These are phyloP conservation scores for Cathartes aura DNA, from an alignment of 2,113 vertebrate species.

Conservation along the genomic window DNA sequence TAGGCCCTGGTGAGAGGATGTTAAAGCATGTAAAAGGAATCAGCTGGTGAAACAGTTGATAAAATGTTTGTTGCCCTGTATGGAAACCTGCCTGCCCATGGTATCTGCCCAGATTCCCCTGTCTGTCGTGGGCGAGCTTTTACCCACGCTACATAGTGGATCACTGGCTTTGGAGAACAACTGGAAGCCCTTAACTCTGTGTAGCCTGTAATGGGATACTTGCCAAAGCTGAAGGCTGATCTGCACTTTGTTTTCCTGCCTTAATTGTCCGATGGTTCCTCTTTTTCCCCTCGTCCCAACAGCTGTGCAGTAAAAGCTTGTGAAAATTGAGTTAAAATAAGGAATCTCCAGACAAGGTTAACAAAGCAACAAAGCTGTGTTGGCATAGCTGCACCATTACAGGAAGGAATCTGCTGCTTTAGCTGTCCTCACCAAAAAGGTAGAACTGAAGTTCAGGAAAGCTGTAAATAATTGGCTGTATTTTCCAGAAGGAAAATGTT, in stretches of 20 bases:
- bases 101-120: neutral
- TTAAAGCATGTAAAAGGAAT: neutral
- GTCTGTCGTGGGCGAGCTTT: neutral
- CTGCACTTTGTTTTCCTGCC: neutral
- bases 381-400: neutral
- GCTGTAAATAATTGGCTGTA: neutral
- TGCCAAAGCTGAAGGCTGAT: neutral
- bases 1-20: neutral
- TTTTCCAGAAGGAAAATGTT: neutral
- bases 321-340: neutral
- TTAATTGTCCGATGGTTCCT: neutral
- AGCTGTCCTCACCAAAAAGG: neutral
- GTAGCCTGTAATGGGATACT: neutral
- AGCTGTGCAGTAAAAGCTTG: neutral
- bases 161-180: neutral
- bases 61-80: neutral
- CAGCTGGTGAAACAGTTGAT: neutral
- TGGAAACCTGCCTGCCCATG: neutral
- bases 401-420: neutral
- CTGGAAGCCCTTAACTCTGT: neutral
- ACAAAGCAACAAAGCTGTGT: neutral
- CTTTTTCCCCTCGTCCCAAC: neutral
- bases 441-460: neutral
- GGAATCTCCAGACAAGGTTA: neutral
- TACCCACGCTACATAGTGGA: neutral